Evolutionary conservation across 2,797 vertebrate genomes (phyloP).

Genomic region (Chanos chanos): DNA sequence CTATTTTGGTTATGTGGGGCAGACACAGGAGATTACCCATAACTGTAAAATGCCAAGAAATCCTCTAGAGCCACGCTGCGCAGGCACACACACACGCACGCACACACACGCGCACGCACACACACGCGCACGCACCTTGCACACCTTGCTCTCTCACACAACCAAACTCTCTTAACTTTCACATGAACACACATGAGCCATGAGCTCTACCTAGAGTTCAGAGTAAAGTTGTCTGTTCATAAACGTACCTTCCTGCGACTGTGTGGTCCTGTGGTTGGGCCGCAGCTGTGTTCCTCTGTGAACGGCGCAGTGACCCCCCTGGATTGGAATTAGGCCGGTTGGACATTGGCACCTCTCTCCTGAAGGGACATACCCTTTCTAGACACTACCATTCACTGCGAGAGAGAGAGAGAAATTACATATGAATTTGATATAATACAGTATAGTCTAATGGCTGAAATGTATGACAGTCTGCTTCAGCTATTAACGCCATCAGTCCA

Average conservation of each 20-base stretch:
- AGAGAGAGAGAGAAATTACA: constrained; percentile 18
- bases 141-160: no score
- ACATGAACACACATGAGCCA: no score
- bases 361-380: constrained; percentile 99
- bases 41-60: no score
- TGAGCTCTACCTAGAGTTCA: no score
- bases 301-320: constrained; percentile 99
- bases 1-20: no score
- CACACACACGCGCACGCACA: constrained; percentile 15
- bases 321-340: constrained; percentile 99
- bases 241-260: constrained; percentile 92
- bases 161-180: no score
- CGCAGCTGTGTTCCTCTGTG: constrained; percentile 99
- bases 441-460: neutral
- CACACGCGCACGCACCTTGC: no score
- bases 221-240: neutral
- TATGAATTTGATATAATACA: neutral
- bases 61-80: no score
- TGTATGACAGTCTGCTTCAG: no score
- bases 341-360: constrained; percentile 99
- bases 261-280: constrained; percentile 98
- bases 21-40: no score
- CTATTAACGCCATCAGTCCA: no score
- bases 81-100: no score
- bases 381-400: constrained; percentile 99